Evolutionary conservation across 23 tunicate species (phyloP), one percentile per base, ranked within the genome.

Genomic region (Phallusia fumigata): DNA sequence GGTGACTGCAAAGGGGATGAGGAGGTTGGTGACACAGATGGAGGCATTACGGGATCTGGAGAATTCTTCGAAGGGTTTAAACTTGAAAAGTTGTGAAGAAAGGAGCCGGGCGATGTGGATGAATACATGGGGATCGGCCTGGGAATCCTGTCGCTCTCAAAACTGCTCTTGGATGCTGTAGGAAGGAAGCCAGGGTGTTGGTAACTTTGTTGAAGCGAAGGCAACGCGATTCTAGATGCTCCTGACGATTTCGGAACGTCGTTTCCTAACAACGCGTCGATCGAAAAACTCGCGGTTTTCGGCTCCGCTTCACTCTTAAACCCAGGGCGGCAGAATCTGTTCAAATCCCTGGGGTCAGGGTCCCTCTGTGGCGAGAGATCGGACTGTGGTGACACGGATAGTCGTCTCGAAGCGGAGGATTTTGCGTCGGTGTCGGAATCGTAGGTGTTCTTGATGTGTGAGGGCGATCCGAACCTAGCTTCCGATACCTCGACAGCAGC

Each of bases 241-340:
- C 34, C 35, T 40, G 81, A 32, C 18, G 81, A 45, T 6, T 45
- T 79, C 16, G 51, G 24, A 36, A 11, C 35, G 35, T 75, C 86
- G 19, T 36, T 30, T 32, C 84, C 33, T 75, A 86, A 35, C 22
- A 86, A 49, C 0, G 84, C 73, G 19, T 80, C 79, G 74, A 86
- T 86, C 18, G 90, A 86, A 80, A 86, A 86, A 3, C 80, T 74
- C 58, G 84, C 80, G 30, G 33, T 49, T 86, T 74, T 86, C 33
- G 75, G 32, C 6, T 31, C 44, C 30, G 50, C 15, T 51, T 53
- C 34, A 45, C 76, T 21, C 47, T 19, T 40, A 21, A 19, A 19
- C 0, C 15, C 51, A 3, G 53, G 35, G 64, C 19, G 65, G 64
- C 50, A 33, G 33, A 40, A 30, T 22, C 16, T 18, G 53, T 19